Percentiles rank a stretch among this genome's conserved stretches.
These are phyloP conservation scores for Bovichtus variegatus DNA, from an alignment of 2,797 vertebrate genomes.

Conservation along the genomic window DNA sequence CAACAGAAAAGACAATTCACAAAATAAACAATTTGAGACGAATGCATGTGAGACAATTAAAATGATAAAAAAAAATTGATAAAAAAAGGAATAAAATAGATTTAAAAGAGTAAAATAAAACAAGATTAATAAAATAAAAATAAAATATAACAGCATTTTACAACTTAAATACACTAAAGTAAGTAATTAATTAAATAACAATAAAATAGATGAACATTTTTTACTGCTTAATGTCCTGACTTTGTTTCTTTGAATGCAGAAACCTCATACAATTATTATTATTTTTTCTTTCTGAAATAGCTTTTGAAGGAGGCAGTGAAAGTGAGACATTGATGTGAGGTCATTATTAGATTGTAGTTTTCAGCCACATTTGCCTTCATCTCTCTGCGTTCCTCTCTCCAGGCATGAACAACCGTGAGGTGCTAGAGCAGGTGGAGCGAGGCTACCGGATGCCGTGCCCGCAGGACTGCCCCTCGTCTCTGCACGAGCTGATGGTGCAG, in stretches of 20 bases:
- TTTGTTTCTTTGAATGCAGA: not conserved
- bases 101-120: too few species aligned
- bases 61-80: too few species aligned
- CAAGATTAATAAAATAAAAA: too few species aligned
- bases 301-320: not conserved
- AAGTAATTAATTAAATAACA: too few species aligned
- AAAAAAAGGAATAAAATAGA: too few species aligned
- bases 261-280: not conserved
- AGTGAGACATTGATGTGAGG: not conserved
- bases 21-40: too few species aligned
- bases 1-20: too few species aligned
- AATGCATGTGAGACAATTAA: too few species aligned
- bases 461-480: constrained; percentile 97
- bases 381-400: not conserved
- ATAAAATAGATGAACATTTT: too few species aligned
- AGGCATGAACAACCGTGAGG: constrained; percentile 99
- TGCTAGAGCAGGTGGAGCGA: constrained; percentile 98
- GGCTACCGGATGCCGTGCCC: constrained; percentile 99
- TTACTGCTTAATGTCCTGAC: not conserved
- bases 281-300: not conserved
- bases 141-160: too few species aligned
- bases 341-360: not conserved
- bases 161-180: too few species aligned
- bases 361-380: not conserved
- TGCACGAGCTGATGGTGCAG: constrained; percentile 99